Evolutionary conservation across 2,888 invertebrate species (phyloP), one percentile per base, ranked within the genome.

Genomic region (Phytoseiulus persimilis): DNA sequence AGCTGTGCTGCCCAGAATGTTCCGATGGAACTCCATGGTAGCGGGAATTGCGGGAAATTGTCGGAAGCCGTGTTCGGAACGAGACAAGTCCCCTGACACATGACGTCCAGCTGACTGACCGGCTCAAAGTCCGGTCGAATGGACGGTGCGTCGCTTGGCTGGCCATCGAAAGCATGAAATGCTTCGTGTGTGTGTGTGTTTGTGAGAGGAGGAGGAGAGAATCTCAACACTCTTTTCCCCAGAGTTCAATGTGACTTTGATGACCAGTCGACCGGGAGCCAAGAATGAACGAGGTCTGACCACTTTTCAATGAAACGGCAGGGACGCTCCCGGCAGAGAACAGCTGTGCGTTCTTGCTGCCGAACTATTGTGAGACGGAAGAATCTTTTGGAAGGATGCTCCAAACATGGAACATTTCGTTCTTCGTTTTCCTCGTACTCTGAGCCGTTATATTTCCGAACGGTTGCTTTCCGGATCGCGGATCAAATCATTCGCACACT

Each of bases 191-290:
- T 65, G 65, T 65, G 65, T 65, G 65, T 65, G 65, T 65, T 65
- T 65, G 65, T 65, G 65, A 65, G 18, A 65, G 65, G 65, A 65
- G 65, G 18, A 18, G 28, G 65, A 65, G 39, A 39, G 9, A 65
- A 65, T 65, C 65, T 65, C 65, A 65, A 65, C 65, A 65, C 65
- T 65, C 65, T 65, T 65, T 28, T 33, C 87, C 87, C 33, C 87
- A 87, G 32, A 45, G 87, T 87, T 87, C 39, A 87, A 87, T 87
- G 87, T 45, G 87, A 87, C 31, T 87, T 87, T 87, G 87, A 87
- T 87, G 87, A 87, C 87, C 87, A 45, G 87, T 45, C 33, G 33
- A 31, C 87, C 87, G 39, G 18, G n/a, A 39, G 45, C 9, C 87
- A 87, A n/a, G 32, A 45, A 87, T 32, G 6, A 45, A 87, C 0